Base-by-base conservation (phyloP, 2,113 vertebrate species). In the Zapus hudsonius region DNA sequence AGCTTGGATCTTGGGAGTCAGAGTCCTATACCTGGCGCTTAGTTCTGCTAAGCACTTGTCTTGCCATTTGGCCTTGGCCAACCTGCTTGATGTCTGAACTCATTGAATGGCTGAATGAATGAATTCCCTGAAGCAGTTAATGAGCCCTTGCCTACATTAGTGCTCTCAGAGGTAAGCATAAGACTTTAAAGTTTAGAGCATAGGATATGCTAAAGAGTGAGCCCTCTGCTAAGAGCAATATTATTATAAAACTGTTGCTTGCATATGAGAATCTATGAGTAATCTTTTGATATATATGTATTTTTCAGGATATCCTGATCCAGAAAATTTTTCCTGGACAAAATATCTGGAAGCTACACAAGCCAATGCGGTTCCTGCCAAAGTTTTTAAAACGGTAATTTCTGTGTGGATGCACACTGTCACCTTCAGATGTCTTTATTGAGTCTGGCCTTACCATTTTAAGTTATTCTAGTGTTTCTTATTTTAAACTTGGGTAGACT, bases 301-400 rank as follows among this genome's bases (percentile, higher is more conserved):
- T 80, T 84, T 83, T 84, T 52, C 52, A 98, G 98, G 95, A 70
- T 97, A 96, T 95, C 94, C 94, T 69, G 94, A 96, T 80, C 89
- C 90, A 75, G 96, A 97, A 88, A 94, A 84, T 22, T 98, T 98
- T 97, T 97, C 97, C 89, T 98, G 98, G 97, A 95, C 92, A 90
- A 95, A 93, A n/a, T 98, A 98, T 78, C 93, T 98, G 90, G 95
- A 97, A 94, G 96, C 98, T 93, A 98, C 95, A 52, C 95, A 91
- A 31, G 94, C 97, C 36, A 94, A 96, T 67, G 95, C 97, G 19
- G 97, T 97, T 36, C 97, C 97, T 66, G 96, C 97, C 61, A 91
- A 96, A 72, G 96, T 97, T 91, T 98, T 98, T 84, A 96, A 97
- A 97, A 94, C n/a, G 92, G 97, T 98, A 92, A 94, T 92, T 84